Percentiles rank a stretch among this genome's conserved stretches.
Conservation (phyloP, 1,140 invertebrate species). For the Penaeus vannamei region DNA sequence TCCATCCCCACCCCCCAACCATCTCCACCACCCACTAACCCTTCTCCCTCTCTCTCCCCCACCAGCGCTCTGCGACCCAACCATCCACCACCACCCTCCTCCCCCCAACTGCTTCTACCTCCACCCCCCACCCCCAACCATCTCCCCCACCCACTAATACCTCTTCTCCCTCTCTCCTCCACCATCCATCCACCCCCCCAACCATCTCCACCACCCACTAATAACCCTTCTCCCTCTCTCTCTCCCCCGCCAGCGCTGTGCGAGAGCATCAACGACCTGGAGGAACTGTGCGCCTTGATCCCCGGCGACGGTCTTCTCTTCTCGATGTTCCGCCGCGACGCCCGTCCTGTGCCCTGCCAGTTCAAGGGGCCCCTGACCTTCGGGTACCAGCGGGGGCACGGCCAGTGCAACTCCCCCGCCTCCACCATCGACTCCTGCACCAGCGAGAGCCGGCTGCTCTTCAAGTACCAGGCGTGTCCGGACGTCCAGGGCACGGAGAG, state of each 20-base stretch:
- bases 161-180: background rate
- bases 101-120: no score
- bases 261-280: conserved; percentile 55
- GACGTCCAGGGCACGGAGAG: conserved; percentile 76
- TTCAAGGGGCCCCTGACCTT: conserved; percentile 82
- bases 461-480: conserved; percentile 93
- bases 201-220: no score
- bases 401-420: conserved; percentile 78
- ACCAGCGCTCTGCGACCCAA: no score
- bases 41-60: no score
- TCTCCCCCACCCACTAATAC: background rate
- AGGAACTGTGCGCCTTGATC: conserved; percentile 82
- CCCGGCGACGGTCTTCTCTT: conserved; percentile 89
- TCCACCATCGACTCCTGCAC: conserved; percentile 88
- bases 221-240: background rate
- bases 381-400: conserved; percentile 82
- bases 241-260: conserved; percentile 57
- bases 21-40: no score
- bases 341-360: conserved; percentile 71
- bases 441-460: conserved; percentile 83
- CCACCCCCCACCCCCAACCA: background rate
- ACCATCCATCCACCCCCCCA: no score
- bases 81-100: no score
- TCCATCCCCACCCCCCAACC: no score
- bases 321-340: conserved; percentile 89